Percentiles rank a stretch among this genome's conserved stretches.
phyloP scores from a whole-genome alignment of 92 coral and sea anemone genomes.

The Nematostella vectensis region DNA sequence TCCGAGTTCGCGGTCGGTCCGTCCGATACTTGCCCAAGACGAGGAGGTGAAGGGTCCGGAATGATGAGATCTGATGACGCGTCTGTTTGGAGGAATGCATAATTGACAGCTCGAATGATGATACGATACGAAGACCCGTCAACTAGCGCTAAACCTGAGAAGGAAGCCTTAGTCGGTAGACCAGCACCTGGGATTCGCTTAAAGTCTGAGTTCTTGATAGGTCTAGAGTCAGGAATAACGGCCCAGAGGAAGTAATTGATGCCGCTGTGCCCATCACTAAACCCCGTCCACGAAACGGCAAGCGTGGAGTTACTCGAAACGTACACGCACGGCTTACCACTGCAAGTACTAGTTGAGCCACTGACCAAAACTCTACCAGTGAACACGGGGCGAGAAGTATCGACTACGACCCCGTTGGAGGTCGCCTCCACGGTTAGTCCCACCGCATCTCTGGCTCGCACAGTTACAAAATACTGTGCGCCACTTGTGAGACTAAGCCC shows the following conservation, averaged over 20 bases:
- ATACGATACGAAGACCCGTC: conserved; percentile 57
- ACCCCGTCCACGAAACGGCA: conserved; percentile 62
- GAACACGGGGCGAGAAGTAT: conserved; percentile 74
- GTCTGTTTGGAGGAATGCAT: conserved; percentile 66
- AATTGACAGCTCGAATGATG: conserved; percentile 67
- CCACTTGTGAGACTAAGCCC: conserved; percentile 56
- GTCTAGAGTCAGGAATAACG: conserved; percentile 28
- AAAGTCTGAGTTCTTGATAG: conserved; percentile 32
- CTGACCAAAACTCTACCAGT: conserved; percentile 58
- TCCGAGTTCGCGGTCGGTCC: conserved; percentile 49
- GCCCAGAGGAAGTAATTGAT: conserved; percentile 66
- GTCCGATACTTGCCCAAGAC: conserved; percentile 62
- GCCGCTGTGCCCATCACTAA: conserved; percentile 71
- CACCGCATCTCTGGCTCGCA: conserved; percentile 71
- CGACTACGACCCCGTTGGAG: conserved; percentile 68
- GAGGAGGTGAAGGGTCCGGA: conserved; percentile 74
- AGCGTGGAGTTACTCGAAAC: conserved; percentile 43
- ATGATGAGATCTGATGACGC: conserved; percentile 59
- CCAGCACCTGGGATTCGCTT: conserved; percentile 53
- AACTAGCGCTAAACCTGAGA: conserved; percentile 46
- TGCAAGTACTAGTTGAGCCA: conserved; percentile 41
- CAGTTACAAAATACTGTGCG: conserved; percentile 52
- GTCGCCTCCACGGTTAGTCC: conserved; percentile 52
- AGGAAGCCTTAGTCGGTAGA: conserved; percentile 49
- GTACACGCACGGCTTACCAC: conserved; percentile 59